Evolutionary conservation across 2,113 vertebrate species (phyloP), one percentile per base, ranked within the genome.

Genomic region (Fregetta grallaria): DNA sequence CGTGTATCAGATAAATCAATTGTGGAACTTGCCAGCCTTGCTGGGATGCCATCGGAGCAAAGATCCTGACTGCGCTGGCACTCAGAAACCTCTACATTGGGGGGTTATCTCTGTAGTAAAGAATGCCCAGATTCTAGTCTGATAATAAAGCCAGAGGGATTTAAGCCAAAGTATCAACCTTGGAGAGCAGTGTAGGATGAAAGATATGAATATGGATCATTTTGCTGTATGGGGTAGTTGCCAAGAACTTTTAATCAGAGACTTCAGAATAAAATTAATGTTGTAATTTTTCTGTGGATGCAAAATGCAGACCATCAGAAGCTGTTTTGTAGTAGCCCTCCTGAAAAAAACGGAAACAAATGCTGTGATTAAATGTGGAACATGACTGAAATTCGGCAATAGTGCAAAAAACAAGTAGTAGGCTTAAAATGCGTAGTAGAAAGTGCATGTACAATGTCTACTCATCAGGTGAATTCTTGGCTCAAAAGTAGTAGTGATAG

Each of bases 121-220:
- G 81, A 93, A 92, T 88, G 58, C 71, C 71, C 77, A 90, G 70
- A 87, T 96, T 94, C 84, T 88, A 83, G 53, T 63, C 74, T 76
- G 86, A 58, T 88, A 59, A 62, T 79, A 82, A 79, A 96, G 58
- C 59, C 74, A 90, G 67, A 58, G 71, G 59, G 66, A 94, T 88
- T 91, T 91, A 91, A 94, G 87, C 89, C 95, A 86, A 90, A 62
- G 15, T 59, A 63, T 75, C 71, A 95, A 79, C 70, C 58, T 85
- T 70, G 55, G 86, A 70, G 86, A 90, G 65, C 50, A 50, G 63
- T 40, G 50, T 50, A 85, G 77, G 77, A 70, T 94, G 81, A 63
- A 90, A 87, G 36, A 42, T 49, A 55, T 29, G 49, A 82, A 66
- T 95, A 89, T 89, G 88, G 86, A 94, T 94, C 36, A 13, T 75